Base-by-base conservation (phyloP, 2,888 invertebrate genomes). In the Neoascia interrupta region DNA sequence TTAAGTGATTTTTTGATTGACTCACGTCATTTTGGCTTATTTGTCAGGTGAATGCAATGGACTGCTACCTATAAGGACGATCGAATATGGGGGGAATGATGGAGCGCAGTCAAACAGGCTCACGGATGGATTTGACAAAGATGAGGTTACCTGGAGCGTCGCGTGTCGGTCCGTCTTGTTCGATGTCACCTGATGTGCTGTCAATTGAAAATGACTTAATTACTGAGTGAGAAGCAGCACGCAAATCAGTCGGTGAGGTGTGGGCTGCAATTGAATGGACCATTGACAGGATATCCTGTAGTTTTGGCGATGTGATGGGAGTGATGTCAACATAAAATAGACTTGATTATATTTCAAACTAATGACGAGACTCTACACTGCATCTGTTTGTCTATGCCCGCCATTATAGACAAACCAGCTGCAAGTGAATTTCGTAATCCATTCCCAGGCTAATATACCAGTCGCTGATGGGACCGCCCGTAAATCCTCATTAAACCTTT, bases 401-500 rank as follows among this genome's bases (percentile, higher is more conserved):
- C 60, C 8, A 8, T 2, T 28, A 6, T 18, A 1, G 3, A 1
- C 39, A 34, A 63, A 41, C 58, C 70, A 70, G 61, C 75, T 75
- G 74, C 54, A 23, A 34, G 39, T 56, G 49, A 61, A 56, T 49
- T 43, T 49, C 43, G 15, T 37, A 70, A 70, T 58, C 34, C 37
- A 26, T 18, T 56, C 10, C 37, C 41, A 37, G 39, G 6, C 63
- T 49, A 63, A 61, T 51, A 43, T 39, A 47, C 19, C n/a, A 49
- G 26, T 19, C 4, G 8, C 37, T 18, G 19, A 34, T 39, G 26
- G 41, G 75, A 75, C 72, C 76, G 72, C 64, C 64, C 81, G 81
- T 82, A 83, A 82, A 82, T 81, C 81, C 81, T 81, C 82, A 81
- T 81, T 81, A 66, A 76, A 73, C 37, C 45, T 58, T 60, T 68